Evolutionary conservation across 1,140 invertebrate species (phyloP).

Genomic region (Cydia strobilella): DNA sequence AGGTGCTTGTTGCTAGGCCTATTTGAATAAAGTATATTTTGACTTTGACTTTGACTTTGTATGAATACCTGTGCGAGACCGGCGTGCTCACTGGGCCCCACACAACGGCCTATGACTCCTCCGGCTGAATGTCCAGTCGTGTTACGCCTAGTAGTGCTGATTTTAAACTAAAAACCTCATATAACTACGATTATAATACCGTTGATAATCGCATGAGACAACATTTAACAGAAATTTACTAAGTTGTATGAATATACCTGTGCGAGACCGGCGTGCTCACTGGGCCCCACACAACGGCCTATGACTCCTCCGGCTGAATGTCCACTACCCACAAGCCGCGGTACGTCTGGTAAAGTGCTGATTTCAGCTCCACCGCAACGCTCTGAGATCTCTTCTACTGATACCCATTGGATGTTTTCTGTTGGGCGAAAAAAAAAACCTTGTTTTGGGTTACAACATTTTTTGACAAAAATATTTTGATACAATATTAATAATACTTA

Average conservation of each 20-base stretch:
- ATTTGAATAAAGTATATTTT: too few species aligned
- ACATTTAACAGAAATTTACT: conserved; percentile 5
- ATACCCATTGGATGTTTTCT: conserved; percentile 98
- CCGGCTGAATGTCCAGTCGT: conserved; percentile 98
- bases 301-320: conserved; percentile 98
- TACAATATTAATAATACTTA: too few species aligned
- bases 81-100: conserved; percentile 84
- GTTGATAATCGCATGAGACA: too few species aligned
- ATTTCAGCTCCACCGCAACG: conserved; percentile 87
- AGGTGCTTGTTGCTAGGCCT: too few species aligned
- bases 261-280: conserved; percentile 60
- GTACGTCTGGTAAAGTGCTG: conserved; percentile 89
- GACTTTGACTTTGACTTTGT: too few species aligned
- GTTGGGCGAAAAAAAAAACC: too few species aligned
- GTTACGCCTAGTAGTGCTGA: too few species aligned
- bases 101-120: conserved; percentile 95
- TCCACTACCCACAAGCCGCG: conserved; percentile 95
- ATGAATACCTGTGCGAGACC: conserved; percentile 66
- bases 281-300: conserved; percentile 93
- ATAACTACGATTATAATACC: too few species aligned
- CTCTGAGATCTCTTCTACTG: conserved; percentile 93
- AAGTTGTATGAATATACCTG: too few species aligned
- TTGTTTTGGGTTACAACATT: too few species aligned
- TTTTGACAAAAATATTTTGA: too few species aligned
- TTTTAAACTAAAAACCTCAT: too few species aligned